Conservation (phyloP, 2,113 vertebrate species). For the Donacobius atricapilla region DNA sequence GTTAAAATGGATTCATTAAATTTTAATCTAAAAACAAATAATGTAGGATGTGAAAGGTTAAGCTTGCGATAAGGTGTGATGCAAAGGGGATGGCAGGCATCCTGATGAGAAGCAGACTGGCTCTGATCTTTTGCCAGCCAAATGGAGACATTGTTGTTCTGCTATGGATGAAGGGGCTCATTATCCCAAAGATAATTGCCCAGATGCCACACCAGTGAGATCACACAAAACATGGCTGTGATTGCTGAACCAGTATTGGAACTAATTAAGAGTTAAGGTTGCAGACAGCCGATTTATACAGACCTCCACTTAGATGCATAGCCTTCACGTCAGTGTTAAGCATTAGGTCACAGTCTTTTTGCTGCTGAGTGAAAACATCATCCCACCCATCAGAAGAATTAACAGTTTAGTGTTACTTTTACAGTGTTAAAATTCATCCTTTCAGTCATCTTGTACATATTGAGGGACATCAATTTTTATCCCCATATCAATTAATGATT, state of each 20-base stretch:
- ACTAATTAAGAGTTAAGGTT: conserved; percentile 66
- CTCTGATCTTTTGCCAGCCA: conserved; percentile 63
- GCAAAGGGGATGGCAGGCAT: conserved; percentile 49
- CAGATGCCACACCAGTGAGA: conserved; percentile 70
- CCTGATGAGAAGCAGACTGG: conserved; percentile 64
- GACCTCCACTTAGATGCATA: not conserved
- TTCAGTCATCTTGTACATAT: not conserved
- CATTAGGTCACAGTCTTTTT: not conserved
- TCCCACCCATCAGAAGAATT: not conserved
- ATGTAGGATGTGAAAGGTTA: conserved; percentile 71
- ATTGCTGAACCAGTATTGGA: conserved; percentile 47
- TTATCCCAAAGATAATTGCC: conserved; percentile 75
- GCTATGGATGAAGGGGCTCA: conserved; percentile 72
- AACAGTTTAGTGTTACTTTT: not conserved
- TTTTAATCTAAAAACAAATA: conserved; percentile 74
- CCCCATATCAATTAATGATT: not conserved
- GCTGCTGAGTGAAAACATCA: not conserved
- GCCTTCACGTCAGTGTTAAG: not conserved
- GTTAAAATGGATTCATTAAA: conserved; percentile 64
- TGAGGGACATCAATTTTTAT: not conserved
- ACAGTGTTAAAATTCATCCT: not conserved
- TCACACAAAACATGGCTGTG: conserved; percentile 47
- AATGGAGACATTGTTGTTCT: conserved; percentile 65
- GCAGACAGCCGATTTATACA: conserved; percentile 27
- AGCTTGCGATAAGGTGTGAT: conserved; percentile 62